Percentiles rank a stretch among this genome's conserved stretches.
phyloP scores from a whole-genome alignment of 53 echinoderm and acorn worm genomes.

The Luidia sarsii region DNA sequence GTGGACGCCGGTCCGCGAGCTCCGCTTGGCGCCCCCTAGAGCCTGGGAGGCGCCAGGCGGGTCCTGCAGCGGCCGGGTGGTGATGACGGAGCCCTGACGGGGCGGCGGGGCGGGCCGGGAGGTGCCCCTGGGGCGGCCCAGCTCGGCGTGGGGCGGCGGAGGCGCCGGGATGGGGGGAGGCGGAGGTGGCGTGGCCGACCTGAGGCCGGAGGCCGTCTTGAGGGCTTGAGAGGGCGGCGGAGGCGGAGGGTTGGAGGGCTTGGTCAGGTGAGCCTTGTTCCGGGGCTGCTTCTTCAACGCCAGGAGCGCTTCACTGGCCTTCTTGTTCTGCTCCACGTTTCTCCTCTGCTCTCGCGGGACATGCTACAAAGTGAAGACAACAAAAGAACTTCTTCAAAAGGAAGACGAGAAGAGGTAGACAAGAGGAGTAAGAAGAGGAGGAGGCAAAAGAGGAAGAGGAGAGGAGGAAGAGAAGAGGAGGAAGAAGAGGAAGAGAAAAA shows the following conservation, averaged over 20 bases:
- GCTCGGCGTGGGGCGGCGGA: conserved; percentile 52
- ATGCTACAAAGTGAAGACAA: conserved; percentile 65
- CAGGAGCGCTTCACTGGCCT: conserved; percentile 83
- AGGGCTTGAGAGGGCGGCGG: conserved; percentile 4
- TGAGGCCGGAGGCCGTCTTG: not conserved
- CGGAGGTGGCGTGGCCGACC: conserved; percentile 22
- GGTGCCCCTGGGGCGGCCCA: not conserved
- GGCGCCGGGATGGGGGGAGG: conserved; percentile 61
- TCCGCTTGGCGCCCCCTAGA: conserved; percentile 23
- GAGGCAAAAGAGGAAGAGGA: too few relatives aligned
- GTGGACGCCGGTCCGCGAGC: not conserved
- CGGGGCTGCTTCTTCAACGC: conserved; percentile 66
- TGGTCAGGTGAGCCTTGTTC: conserved; percentile 5
- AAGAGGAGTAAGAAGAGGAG: too few relatives aligned
- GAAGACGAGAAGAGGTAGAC: too few relatives aligned
- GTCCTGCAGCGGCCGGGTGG: conserved; percentile 33
- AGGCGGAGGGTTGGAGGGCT: conserved; percentile 36
- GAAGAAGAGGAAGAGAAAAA: not conserved
- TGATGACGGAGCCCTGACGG: conserved; percentile 7
- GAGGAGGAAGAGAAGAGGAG: too few relatives aligned
- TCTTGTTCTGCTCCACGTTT: conserved; percentile 80
- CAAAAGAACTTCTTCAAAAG: too few relatives aligned
- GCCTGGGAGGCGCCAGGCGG: conserved; percentile 5
- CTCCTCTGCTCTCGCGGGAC: conserved; percentile 87
- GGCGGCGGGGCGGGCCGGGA: conserved; percentile 18